Conservation (phyloP, 1,140 invertebrate genomes). For the Anoplolepis gracilipes region DNA sequence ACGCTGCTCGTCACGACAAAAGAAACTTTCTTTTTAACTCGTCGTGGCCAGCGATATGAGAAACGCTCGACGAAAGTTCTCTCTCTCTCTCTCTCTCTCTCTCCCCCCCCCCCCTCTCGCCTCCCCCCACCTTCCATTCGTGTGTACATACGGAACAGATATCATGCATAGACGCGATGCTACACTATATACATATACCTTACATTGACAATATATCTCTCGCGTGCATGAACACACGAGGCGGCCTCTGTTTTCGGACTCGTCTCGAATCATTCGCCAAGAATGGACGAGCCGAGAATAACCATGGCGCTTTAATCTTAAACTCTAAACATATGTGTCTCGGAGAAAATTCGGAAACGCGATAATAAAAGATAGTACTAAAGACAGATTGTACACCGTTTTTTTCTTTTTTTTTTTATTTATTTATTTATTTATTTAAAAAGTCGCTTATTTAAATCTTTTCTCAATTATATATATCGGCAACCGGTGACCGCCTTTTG, state of each 20-base stretch:
- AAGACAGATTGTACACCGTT: too few species aligned
- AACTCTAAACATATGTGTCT: neutral
- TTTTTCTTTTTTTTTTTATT: too few species aligned
- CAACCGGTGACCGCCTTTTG: too few species aligned
- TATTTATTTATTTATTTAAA: too few species aligned
- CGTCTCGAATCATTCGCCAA: slow-evolving; percentile 1
- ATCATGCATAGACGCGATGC: neutral
- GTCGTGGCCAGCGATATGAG: slow-evolving; percentile 30
- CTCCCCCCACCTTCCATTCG: neutral
- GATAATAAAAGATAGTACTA: neutral
- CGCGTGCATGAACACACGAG: slow-evolving; percentile 21
- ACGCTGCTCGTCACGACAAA: slow-evolving; percentile 20
- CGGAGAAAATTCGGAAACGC: neutral
- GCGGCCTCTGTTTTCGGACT: slow-evolving; percentile 7
- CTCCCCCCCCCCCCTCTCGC: neutral
- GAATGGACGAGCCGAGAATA: slow-evolving; percentile 4
- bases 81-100: neutral
- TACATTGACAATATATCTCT: slow-evolving; percentile 8
- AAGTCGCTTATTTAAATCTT: too few species aligned
- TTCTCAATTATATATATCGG: too few species aligned
- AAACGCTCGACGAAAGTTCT: slow-evolving; percentile 41
- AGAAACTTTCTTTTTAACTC: slow-evolving; percentile 51
- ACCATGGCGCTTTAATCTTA: neutral
- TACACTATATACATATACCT: neutral
- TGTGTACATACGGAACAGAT: neutral